Conservation (phyloP, 1,140 invertebrate genomes). For the Rhagoletis zephyria region DNA sequence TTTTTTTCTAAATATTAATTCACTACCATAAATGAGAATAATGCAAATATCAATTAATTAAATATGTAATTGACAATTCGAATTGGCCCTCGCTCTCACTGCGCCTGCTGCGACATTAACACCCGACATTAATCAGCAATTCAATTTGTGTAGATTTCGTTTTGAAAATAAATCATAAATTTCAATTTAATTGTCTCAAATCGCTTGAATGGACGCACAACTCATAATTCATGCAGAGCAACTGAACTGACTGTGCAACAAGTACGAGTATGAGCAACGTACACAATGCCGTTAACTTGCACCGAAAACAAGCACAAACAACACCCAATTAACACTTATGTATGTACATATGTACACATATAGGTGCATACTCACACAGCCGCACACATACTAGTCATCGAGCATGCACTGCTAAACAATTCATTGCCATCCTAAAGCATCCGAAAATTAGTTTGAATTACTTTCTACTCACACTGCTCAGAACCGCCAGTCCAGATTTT, state of each 20-base stretch:
- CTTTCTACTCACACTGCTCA: background rate
- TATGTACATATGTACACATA: background rate
- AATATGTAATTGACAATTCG: background rate
- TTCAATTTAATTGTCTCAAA: conserved; percentile 50
- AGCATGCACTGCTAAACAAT: conserved; percentile 7
- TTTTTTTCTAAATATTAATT: too few relatives aligned
- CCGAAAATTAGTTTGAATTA: conserved; percentile 42
- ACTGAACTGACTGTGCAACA: conserved; percentile 26
- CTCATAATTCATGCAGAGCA: conserved; percentile 40
- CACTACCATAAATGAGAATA: too few relatives aligned
- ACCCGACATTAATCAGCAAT: conserved; percentile 33
- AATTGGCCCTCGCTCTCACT: background rate
- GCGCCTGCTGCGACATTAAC: conserved; percentile 1
- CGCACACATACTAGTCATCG: background rate
- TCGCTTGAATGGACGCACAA: conserved; percentile 41
- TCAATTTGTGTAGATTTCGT: conserved; percentile 47
- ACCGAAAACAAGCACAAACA: background rate
- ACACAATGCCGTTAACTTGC: background rate
- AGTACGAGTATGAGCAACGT: background rate
- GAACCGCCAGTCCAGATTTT: background rate
- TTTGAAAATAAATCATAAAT: conserved; percentile 50
- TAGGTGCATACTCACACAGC: background rate
- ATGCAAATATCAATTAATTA: too few relatives aligned
- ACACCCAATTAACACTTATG: background rate
- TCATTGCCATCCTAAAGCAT: conserved; percentile 5